These are phyloP conservation scores for Vimba vimba DNA, from an alignment of 2,113 vertebrate species.

Conservation along the genomic window DNA sequence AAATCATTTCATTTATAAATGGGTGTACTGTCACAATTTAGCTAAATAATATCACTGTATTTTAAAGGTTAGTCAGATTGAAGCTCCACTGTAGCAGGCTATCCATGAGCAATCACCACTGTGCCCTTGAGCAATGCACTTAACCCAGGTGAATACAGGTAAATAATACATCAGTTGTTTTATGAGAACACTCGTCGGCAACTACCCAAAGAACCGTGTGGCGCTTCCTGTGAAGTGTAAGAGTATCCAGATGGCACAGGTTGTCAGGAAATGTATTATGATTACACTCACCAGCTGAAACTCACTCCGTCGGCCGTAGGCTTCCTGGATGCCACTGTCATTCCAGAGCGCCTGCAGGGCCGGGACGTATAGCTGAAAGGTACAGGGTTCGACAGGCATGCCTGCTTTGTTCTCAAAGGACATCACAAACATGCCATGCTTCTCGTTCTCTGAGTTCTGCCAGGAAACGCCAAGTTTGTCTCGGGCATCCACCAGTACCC, in stretches of 20 bases:
- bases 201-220: neutral
- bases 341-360: conserved; percentile 87
- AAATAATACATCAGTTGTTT: conserved; percentile 23
- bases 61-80: neutral
- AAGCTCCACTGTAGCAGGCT: too few relatives aligned
- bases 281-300: conserved; percentile 93
- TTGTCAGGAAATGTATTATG: neutral
- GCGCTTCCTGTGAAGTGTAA: neutral
- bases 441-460: conserved; percentile 94
- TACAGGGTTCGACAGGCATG: conserved; percentile 86
- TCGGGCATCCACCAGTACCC: conserved; percentile 93
- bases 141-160: neutral
- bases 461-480: conserved; percentile 94
- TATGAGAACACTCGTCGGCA: neutral
- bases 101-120: neutral
- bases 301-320: conserved; percentile 89
- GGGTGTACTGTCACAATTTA: too few relatives aligned
- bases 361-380: conserved; percentile 93
- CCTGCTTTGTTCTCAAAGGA: conserved; percentile 91
- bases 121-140: conserved; percentile 3
- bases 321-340: conserved; percentile 87
- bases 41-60: neutral
- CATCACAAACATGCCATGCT: conserved; percentile 97
- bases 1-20: too few relatives aligned
- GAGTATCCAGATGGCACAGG: conserved; percentile 21